A percentile compares a stretch with the other conserved stretches of the same genome.
Conservation (phyloP, 2,113 vertebrate species). For the Caretta caretta region DNA sequence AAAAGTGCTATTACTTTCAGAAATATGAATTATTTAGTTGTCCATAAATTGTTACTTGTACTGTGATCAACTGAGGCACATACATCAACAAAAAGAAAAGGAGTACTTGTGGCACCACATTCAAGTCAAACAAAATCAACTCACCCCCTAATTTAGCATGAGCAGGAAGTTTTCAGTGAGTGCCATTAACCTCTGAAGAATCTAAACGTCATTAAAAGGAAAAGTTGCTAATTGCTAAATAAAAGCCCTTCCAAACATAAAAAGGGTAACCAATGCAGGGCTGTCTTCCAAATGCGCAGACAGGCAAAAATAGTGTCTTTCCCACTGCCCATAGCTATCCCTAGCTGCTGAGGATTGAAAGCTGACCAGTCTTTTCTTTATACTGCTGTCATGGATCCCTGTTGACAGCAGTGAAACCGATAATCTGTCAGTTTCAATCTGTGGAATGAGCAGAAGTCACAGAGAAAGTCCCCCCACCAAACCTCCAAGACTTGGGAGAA, state of each 20-base stretch:
- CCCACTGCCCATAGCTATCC: background rate
- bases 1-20: slow-evolving; percentile 1
- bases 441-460: background rate
- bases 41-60: slow-evolving; percentile 12
- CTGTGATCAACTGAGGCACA: background rate
- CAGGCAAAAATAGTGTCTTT: background rate
- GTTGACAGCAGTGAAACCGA: background rate
- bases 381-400: background rate
- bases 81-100: background rate
- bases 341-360: background rate
- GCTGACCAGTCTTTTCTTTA: background rate
- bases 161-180: background rate
- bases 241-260: background rate
- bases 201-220: background rate
- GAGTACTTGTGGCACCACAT: background rate
- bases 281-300: background rate
- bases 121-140: background rate
- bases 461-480: background rate
- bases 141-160: background rate
- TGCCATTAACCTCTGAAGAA: background rate
- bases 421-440: background rate
- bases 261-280: background rate
- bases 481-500: background rate
- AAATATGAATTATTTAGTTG: slow-evolving; percentile 3
- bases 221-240: background rate